These are phyloP conservation scores for Eumeta japonica DNA, from an alignment of 1,140 invertebrate genomes.

Conservation along the genomic window DNA sequence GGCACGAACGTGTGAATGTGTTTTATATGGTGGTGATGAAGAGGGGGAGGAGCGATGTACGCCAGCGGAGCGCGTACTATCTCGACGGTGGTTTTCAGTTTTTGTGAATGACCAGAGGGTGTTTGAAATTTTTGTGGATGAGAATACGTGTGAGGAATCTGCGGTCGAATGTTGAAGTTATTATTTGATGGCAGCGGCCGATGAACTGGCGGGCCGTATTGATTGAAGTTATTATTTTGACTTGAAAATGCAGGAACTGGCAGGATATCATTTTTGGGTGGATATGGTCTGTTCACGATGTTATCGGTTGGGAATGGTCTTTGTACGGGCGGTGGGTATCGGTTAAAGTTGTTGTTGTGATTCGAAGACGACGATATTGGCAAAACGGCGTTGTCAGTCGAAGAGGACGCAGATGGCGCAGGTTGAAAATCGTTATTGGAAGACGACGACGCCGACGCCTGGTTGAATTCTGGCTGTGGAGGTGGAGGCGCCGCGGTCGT, in stretches of 20 bases:
- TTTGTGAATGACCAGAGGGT: slow-evolving; percentile 20
- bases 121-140: not conserved
- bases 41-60: slow-evolving; percentile 40
- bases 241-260: no score
- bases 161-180: no score
- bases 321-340: no score
- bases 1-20: slow-evolving; percentile 36
- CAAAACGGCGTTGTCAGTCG: no score
- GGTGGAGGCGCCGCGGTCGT: slow-evolving; percentile 16
- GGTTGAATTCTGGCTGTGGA: slow-evolving; percentile 29
- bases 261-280: no score
- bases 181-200: slow-evolving; percentile 7
- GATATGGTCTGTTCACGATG: no score
- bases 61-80: slow-evolving; percentile 38
- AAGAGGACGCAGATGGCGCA: no score
- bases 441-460: not conserved
- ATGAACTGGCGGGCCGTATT: slow-evolving; percentile 21
- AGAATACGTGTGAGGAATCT: not conserved
- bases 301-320: no score
- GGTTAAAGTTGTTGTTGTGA: no score
- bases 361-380: no score
- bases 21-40: slow-evolving; percentile 23
- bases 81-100: slow-evolving; percentile 42
- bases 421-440: slow-evolving; percentile 1
- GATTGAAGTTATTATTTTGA: slow-evolving; percentile 36